Percentiles rank a stretch among this genome's conserved stretches.
These are phyloP conservation scores for Gallirallus australis DNA, from an alignment of 2,797 vertebrate species.

Conservation along the genomic window DNA sequence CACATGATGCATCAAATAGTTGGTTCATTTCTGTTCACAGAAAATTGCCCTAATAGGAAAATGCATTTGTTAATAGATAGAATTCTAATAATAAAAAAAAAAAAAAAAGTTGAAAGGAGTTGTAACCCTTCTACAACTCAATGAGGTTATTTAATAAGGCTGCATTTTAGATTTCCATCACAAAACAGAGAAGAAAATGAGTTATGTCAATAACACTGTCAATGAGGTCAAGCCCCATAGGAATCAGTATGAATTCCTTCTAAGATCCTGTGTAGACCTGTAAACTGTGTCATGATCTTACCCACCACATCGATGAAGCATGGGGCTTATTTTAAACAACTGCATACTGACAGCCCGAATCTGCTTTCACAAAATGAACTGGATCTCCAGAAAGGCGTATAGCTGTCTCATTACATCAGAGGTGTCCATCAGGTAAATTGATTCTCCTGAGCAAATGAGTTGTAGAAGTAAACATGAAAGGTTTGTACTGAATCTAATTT, in stretches of 20 bases:
- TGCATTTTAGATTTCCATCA: neutral
- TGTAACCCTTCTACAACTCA: neutral
- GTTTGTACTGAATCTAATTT: neutral
- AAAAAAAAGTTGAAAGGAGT: neutral
- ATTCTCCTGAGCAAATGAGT: neutral
- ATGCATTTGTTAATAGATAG: neutral
- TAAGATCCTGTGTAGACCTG: neutral
- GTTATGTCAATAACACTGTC: constrained; percentile 38
- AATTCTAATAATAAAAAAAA: neutral
- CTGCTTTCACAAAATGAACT: neutral
- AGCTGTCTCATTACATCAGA: neutral
- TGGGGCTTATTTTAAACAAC: constrained; percentile 22
- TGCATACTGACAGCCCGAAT: neutral
- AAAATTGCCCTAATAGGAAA: neutral
- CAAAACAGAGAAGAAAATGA: neutral
- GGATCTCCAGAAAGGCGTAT: neutral
- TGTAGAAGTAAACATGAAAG: neutral
- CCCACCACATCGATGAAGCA: neutral
- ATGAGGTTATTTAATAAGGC: neutral
- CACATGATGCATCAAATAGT: neutral
- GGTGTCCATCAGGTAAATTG: neutral
- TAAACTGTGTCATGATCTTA: constrained; percentile 9
- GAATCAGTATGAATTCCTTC: constrained; percentile 34
- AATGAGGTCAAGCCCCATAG: constrained; percentile 12
- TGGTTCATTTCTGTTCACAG: neutral